Base-by-base conservation (phyloP, 2,797 vertebrate genomes). In the Halcyon chelicuti region DNA sequence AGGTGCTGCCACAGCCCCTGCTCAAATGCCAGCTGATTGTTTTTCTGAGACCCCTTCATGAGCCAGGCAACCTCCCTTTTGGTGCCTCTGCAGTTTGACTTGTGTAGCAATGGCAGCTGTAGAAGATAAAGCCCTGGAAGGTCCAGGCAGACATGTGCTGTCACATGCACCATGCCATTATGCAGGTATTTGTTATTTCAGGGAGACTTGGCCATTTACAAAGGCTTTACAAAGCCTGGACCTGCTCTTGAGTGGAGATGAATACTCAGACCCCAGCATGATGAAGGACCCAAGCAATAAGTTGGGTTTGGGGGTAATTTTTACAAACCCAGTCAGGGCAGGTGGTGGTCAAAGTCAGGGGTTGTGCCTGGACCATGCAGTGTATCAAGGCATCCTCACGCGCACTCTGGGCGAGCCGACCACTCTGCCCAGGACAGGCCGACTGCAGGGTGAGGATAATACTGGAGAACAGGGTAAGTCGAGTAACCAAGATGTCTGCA, bases 131-230 rank as follows among this genome's bases (percentile, higher is more conserved):
- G 90, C 63, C 37, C 75, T 67, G 85, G 49, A 31, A 57, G 44
- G 70, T 44, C 65, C 51, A 10, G 61, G 66, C 55, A 46, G 49
- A 37, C 4, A 0, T 4, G 31, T 26, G 68, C 90, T 81, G 42
- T 68, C 90, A 12, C 29, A 0, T 51, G 61, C 82, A 5, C 73
- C 1, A 0, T 74, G 83, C 92, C 80, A 47, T 29, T 0, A 0
- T 1, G 4, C 77, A 84, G 86, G 62, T 51, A 39, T 95, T 95
- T 93, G 80, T 93, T 95, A 52, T 85, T 92, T 80, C 91, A 91
- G 91, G 68, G 87, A 91, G 63, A 46, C 39, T 0, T 0, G 11
- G 63, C 57, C 85, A 42, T 2, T 84, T 67, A 28, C 58, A 82
- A 78, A 66, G 86, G 42, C 73, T 68, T 78, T 13, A 4, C 81